Base-by-base conservation (phyloP, 2,113 vertebrate genomes). In the Murina feae region DNA sequence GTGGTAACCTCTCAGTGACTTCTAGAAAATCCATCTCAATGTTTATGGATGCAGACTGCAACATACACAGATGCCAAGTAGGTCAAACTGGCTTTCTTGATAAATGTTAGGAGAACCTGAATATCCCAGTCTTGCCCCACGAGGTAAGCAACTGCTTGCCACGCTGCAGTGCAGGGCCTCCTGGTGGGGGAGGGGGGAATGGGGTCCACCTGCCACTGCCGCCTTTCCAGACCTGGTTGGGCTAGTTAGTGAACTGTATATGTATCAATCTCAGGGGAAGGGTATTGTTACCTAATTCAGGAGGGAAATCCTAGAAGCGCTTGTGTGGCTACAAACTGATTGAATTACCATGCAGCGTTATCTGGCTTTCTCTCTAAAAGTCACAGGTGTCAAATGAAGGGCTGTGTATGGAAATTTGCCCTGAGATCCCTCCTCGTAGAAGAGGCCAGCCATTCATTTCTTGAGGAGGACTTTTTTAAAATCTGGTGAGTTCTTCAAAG, bases 201-300 rank as follows among this genome's bases (percentile, higher is more conserved):
- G 23, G 3, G 0, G 17, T 9, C n/a, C 13, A 11, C 32, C 66
- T 39, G 55, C 69, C 47, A 6, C 58, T 20, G 32, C 20, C 20
- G n/a, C 16, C 51, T 72, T 60, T 28, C 32, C 25, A 89, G 44
- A 81, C 68, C 72, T 32, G 4, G 37, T 42, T 75, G 37, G 68
- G 39, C 81, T 78, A 49, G 37, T 63, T 74, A 55, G 86, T 90
- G 86, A 90, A 89, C 47, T 81, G 90, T 44, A 51, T 11, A 82
- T n/a, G 32, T 32, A 37, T 76, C 86, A 91, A 89, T 96, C 94
- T 95, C 92, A 63, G 69, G 44, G 23, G 44, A 72, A 53, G 37
- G 39, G 42, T 35, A 51, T 0, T 58, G 63, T 86, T 81, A 42
- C 83, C 47, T 81, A 37, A 71, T 16, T 63, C 44, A 25, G 14